Evolutionary conservation across 1,140 invertebrate species (phyloP).

Genomic region (Rhysida immarginata): DNA sequence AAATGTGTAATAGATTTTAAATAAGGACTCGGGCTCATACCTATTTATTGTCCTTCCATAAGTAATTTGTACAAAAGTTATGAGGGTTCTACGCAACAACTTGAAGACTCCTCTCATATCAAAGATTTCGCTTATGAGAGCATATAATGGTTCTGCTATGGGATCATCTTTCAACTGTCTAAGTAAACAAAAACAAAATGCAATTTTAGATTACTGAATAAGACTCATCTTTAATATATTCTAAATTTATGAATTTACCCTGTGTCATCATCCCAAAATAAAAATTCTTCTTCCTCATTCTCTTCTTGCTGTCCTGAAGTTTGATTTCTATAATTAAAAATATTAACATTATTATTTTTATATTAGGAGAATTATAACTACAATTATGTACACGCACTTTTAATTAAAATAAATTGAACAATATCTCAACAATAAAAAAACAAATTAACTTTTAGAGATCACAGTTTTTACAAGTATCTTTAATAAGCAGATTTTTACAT

Average conservation of each 20-base stretch:
- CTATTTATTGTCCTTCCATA: conserved; percentile 81
- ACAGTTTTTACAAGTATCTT: too few species aligned
- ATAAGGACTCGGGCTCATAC: too few species aligned
- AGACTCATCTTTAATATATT: background rate
- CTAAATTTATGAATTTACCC: too few species aligned
- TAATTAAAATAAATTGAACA: too few species aligned
- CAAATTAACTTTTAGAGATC: too few species aligned
- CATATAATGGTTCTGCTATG: conserved; percentile 74
- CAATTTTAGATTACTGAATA: background rate
- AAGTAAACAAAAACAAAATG: background rate
- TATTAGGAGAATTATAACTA: too few species aligned
- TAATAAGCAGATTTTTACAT: too few species aligned
- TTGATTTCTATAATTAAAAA: background rate
- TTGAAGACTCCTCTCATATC: conserved; percentile 74
- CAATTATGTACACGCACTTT: too few species aligned
- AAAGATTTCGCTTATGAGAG: conserved; percentile 70
- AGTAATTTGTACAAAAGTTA: conserved; percentile 80
- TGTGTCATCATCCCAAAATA: background rate
- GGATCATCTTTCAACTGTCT: conserved; percentile 37
- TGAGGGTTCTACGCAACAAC: conserved; percentile 68
- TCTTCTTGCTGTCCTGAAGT: background rate
- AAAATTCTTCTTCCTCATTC: background rate
- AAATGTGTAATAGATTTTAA: too few species aligned
- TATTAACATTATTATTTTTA: too few species aligned
- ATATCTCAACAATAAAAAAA: too few species aligned